Base-by-base conservation (phyloP, 1,140 invertebrate genomes). In the Lordiphosa mommai region DNA sequence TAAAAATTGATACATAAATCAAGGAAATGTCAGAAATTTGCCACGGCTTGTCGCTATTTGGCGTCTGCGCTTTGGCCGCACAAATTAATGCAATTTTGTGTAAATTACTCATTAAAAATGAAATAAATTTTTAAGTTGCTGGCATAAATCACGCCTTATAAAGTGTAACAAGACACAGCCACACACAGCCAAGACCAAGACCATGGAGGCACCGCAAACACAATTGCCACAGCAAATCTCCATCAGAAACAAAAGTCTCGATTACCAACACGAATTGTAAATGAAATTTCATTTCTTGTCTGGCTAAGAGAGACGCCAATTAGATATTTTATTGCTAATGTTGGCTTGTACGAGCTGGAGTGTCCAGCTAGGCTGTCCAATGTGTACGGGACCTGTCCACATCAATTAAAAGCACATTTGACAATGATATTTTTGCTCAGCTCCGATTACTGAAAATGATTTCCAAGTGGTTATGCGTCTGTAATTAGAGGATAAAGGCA, bases 261-360 rank as follows among this genome's bases (percentile, higher is more conserved):
- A 76, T 76, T 76, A 76, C 58, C 36, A 57, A 61, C 13, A 49
- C 30, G 33, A 51, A 34, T 67, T 57, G 50, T 58, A 59, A 84
- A 84, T 72, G 63, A 84, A 82, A 77, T 69, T 82, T 82, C 50
- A 74, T 80, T 68, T 69, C 47, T 63, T 16, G 52, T 23, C 32
- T 4, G 30, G 47, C 20, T 44, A 30, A 10, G 16, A 60, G 55
- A 61, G 49, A 69, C 77, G 60, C 77, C 77, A 84, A 84, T 84
- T 84, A 84, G 68, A 84, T 84, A 77, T 84, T 84, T 84, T 84
- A 84, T 84, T 84, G 72, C 77, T 84, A 84, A 84, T 84, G 79
- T 68, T 76, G 63, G 74, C 74, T 63, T 80, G 74, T 82, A 71
- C 70, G 65, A 58, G 57, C 53, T 74, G 50, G 59, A 79, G 71